Conservation (phyloP, 2,113 vertebrate species). For the Alaudala cheleensis region DNA sequence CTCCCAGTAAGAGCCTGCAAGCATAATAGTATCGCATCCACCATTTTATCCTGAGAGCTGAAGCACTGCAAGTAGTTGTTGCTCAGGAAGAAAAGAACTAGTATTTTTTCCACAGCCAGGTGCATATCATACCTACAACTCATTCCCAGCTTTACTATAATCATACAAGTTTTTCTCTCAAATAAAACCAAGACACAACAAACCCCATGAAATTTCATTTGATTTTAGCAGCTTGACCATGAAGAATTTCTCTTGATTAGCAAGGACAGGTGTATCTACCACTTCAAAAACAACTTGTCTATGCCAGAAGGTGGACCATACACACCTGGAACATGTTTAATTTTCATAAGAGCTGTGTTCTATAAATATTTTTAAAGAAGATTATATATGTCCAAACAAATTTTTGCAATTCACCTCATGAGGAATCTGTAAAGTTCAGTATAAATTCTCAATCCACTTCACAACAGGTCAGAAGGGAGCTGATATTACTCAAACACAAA, state of each 20-base stretch:
- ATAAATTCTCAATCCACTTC: slow-evolving; percentile 51
- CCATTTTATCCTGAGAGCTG: neutral
- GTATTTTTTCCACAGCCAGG: neutral
- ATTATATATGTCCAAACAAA: slow-evolving; percentile 47
- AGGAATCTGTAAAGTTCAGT: slow-evolving; percentile 44
- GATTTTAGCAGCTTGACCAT: neutral
- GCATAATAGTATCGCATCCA: neutral
- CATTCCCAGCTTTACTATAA: neutral
- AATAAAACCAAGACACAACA: neutral
- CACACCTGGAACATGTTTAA: slow-evolving; percentile 72
- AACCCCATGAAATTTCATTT: neutral
- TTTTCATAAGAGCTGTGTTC: slow-evolving; percentile 62
- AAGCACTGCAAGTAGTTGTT: neutral
- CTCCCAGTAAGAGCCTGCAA: neutral
- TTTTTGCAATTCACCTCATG: slow-evolving; percentile 52
- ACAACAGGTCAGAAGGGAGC: slow-evolving; percentile 55
- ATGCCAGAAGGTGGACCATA: neutral
- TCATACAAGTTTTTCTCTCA: neutral
- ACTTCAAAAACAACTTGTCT: slow-evolving; percentile 36
- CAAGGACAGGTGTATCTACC: slow-evolving; percentile 48
- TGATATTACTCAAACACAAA: slow-evolving; percentile 44
- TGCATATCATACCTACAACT: neutral
- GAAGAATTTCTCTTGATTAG: slow-evolving; percentile 32
- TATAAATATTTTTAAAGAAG: slow-evolving; percentile 62
- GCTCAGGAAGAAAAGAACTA: neutral